Evolutionary conservation across 2,797 vertebrate genomes (phyloP), one percentile per base, ranked within the genome.

Genomic region (Pithecia hirsuta): DNA sequence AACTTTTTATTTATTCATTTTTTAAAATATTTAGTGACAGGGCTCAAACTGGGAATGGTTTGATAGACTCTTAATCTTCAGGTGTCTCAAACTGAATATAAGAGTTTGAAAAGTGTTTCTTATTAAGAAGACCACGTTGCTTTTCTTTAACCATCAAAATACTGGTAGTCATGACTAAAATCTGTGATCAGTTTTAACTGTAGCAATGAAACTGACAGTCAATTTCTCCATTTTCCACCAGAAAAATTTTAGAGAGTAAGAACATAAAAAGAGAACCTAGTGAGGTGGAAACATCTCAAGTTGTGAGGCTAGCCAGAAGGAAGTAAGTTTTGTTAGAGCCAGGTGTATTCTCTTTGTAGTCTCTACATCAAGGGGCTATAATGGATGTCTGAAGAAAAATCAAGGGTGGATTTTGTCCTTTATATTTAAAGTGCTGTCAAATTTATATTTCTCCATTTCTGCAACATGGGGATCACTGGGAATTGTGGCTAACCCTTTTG

Each of bases 61-160:
- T 75, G 67, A 76, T 3, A 89, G 48, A 82, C n/a, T 57, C 6
- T 80, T 84, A 94, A 55, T 93, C 33, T 46, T 80, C 22, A 61
- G 11, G 89, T 86, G 22, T 83, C 55, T 36, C n/a, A 86, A 91
- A 96, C 9, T 36, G 9, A 3, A 67, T n/a, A 92, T 79, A 87
- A 55, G 44, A 86, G 30, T 52, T 96, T 94, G 33, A 82, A 93
- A 89, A 95, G 26, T 39, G 9, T 19, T 59, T 22, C 41, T 93
- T 93, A 50, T 20, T 74, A 24, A 89, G 64, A 1, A 84, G 9
- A 87, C 22, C 14, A 57, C 57, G 8, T 50, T 12, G 76, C 24
- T 93, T 50, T 93, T 61, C 41, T 93, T 88, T 87, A 46, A 87
- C 48, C 7, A 36, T 91, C 57, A 89, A 94, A 89, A 88, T 57